phyloP scores from a whole-genome alignment of 2,888 invertebrate genomes.

The Lasiommata megera region DNA sequence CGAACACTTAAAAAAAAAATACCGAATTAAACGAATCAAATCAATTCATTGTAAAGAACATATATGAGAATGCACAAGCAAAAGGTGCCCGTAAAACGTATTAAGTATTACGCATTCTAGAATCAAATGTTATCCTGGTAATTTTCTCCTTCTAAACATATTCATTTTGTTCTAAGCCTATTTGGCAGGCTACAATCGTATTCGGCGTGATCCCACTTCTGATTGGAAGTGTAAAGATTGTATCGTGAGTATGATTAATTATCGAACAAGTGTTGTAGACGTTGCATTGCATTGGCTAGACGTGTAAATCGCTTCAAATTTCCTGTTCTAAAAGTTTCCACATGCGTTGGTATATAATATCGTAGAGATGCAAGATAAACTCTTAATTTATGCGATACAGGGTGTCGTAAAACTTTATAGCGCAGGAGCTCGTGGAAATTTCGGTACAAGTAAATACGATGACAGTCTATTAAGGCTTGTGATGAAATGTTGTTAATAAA shows the following conservation, averaged over 20 bases:
- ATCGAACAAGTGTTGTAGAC: constrained; percentile 1
- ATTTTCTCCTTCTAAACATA: too few species aligned
- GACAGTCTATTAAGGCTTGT: too few species aligned
- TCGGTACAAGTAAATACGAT: too few species aligned
- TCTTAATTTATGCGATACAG: not conserved
- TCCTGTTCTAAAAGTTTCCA: constrained; percentile 5
- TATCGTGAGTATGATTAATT: constrained; percentile 9
- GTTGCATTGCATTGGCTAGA: not conserved
- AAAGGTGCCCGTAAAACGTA: too few species aligned
- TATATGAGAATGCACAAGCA: too few species aligned
- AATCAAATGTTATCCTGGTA: not conserved
- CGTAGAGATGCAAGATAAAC: not conserved
- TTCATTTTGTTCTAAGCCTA: not conserved
- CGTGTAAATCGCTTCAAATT: constrained; percentile 1
- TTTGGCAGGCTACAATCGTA: not conserved
- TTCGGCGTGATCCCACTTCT: not conserved
- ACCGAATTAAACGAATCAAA: too few species aligned
- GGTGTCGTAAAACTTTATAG: not conserved
- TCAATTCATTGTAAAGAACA: too few species aligned
- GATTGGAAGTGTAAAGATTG: not conserved
- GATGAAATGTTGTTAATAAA: too few species aligned
- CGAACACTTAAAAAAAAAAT: too few species aligned
- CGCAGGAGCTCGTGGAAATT: too few species aligned
- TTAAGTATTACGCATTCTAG: too few species aligned
- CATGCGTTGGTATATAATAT: not conserved